phyloP scores from a whole-genome alignment of 2,797 vertebrate genomes.

The Spea hammondii region DNA sequence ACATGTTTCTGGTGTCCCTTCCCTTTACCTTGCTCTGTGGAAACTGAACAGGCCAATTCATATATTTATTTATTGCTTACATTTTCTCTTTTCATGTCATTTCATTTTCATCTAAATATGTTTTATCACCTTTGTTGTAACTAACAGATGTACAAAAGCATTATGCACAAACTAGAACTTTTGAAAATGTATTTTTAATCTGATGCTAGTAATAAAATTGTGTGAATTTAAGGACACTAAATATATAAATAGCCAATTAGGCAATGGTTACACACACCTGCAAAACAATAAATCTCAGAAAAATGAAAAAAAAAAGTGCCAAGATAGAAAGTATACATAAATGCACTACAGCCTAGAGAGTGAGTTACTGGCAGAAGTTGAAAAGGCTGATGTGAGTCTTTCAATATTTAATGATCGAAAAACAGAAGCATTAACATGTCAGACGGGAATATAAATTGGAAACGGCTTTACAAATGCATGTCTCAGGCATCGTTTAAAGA shows the following conservation, averaged over 20 bases:
- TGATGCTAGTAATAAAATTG: neutral
- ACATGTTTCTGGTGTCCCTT: too few species aligned
- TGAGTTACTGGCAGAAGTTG: conserved; percentile 57
- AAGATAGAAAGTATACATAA: conserved; percentile 35
- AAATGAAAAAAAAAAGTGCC: conserved; percentile 22
- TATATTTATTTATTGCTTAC: too few species aligned
- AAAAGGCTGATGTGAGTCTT: conserved; percentile 55
- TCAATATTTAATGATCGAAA: conserved; percentile 67
- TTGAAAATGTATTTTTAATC: too few species aligned
- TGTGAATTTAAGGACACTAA: neutral
- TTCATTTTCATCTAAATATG: too few species aligned
- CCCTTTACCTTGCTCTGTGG: too few species aligned
- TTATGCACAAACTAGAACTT: too few species aligned
- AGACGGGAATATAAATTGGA: conserved; percentile 59
- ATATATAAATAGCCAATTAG: neutral
- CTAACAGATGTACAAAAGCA: too few species aligned
- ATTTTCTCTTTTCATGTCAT: too few species aligned
- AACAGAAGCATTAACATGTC: conserved; percentile 63
- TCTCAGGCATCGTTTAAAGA: conserved; percentile 51
- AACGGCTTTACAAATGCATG: conserved; percentile 54
- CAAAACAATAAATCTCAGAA: neutral
- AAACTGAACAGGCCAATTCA: too few species aligned
- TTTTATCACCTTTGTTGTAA: too few species aligned
- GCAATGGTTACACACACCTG: conserved; percentile 4
- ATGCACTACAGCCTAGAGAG: conserved; percentile 32